A percentile compares a stretch with the other conserved stretches of the same genome.
phyloP scores from a whole-genome alignment of 2,797 vertebrate genomes.

The Rallus crepitans region DNA sequence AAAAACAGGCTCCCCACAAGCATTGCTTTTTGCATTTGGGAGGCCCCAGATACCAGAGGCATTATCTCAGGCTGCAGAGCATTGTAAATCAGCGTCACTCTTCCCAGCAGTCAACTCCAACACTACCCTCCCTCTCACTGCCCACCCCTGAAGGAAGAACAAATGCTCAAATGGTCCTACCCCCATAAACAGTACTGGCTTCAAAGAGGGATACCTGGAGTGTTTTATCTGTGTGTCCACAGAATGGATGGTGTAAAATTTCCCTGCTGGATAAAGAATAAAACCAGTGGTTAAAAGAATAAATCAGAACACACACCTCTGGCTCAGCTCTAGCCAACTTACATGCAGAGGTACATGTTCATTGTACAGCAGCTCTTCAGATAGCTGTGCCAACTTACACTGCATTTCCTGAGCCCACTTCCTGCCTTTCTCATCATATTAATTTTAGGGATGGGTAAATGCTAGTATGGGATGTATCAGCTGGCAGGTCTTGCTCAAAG shows the following conservation, averaged over 20 bases:
- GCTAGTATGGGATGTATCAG: neutral
- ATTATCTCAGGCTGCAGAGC: conserved; percentile 15
- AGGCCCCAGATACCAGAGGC: neutral
- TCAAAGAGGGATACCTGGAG: neutral
- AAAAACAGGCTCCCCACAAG: neutral
- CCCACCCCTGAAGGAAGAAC: neutral
- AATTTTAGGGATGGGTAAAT: neutral
- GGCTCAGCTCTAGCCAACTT: neutral
- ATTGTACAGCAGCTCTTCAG: neutral
- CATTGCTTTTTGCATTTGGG: neutral
- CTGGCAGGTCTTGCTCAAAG: neutral
- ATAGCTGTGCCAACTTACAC: neutral
- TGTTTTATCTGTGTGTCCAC: neutral
- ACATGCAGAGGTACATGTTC: neutral
- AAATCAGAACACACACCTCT: neutral
- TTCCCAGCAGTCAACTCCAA: neutral
- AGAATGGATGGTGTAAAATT: neutral
- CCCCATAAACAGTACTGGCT: neutral
- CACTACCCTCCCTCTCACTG: neutral
- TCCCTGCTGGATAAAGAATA: neutral
- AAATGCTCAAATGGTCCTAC: neutral
- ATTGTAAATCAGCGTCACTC: neutral
- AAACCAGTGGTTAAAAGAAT: neutral
- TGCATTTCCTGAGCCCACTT: neutral
- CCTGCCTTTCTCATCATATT: neutral